Evolutionary conservation across 2,888 invertebrate species (phyloP).

Genomic region (Lysandra coridon): DNA sequence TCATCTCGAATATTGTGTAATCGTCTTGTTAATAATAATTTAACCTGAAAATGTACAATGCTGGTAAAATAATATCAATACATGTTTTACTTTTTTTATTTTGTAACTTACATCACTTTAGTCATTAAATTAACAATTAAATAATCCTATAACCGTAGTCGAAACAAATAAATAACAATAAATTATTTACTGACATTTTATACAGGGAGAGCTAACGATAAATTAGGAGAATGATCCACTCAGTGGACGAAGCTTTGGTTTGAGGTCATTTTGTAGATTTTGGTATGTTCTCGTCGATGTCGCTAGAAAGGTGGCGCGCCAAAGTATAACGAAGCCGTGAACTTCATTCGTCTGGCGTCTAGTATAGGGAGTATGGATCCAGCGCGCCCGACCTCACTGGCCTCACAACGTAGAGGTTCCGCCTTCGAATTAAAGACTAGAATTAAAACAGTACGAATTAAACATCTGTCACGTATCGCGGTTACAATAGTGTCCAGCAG

Average conservation of each 20-base stretch:
- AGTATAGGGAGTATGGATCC: conserved; percentile 79
- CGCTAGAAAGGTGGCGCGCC: conserved; percentile 40
- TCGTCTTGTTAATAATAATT: neutral
- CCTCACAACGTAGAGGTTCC: conserved; percentile 82
- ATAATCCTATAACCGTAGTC: conserved; percentile 67
- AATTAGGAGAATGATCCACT: conserved; percentile 60
- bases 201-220: conserved; percentile 61
- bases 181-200: conserved; percentile 78
- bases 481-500: neutral
- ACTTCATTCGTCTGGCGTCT: conserved; percentile 71
- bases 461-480: conserved; percentile 38
- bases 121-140: conserved; percentile 69
- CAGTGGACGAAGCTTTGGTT: conserved; percentile 71
- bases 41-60: neutral
- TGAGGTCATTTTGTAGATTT: conserved; percentile 67
- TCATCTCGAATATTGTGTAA: neutral
- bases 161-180: conserved; percentile 78
- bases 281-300: conserved; percentile 44
- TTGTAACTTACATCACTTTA: conserved; percentile 67
- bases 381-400: conserved; percentile 76
- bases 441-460: conserved; percentile 68
- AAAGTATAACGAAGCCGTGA: conserved; percentile 54
- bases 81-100: conserved; percentile 60
- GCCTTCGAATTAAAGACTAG: conserved; percentile 81
- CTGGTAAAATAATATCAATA: conserved; percentile 54